Conservation (phyloP, 2,888 invertebrate species). For the Calliopum simillimum region DNA sequence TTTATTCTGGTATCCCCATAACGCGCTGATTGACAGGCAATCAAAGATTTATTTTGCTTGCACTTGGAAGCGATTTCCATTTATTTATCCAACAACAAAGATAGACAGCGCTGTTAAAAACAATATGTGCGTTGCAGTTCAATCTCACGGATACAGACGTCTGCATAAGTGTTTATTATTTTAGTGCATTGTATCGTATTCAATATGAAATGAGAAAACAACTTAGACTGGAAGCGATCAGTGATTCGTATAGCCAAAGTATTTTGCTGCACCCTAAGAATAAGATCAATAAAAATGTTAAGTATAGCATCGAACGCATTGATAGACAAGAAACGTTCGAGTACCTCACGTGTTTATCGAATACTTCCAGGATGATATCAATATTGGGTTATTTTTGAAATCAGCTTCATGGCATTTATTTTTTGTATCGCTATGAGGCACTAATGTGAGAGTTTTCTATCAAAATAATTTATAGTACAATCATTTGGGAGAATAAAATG, state of each 20-base stretch:
- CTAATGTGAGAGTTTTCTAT: no score
- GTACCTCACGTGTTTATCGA: neutral
- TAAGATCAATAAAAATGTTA: conserved; percentile 48
- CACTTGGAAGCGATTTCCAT: conserved; percentile 41
- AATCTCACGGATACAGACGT: neutral
- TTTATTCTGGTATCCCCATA: neutral
- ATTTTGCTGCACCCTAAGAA: conserved; percentile 35
- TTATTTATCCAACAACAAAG: conserved; percentile 25
- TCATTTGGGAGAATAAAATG: no score
- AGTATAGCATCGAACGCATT: conserved; percentile 11
- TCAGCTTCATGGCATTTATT: no score
- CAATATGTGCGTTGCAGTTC: neutral
- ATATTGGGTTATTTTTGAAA: neutral
- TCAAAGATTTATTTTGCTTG: conserved; percentile 34
- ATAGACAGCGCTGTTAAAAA: neutral
- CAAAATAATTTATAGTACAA: no score
- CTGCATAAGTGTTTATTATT: conserved; percentile 39
- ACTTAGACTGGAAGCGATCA: neutral
- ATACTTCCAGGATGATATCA: neutral
- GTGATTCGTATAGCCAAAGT: neutral
- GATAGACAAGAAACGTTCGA: conserved; percentile 11
- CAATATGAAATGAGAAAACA: neutral
- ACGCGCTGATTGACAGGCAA: conserved; percentile 33
- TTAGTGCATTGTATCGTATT: conserved; percentile 31
- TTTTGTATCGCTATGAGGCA: no score